A percentile compares a stretch with the other conserved stretches of the same genome.
Evolutionary conservation across 53 echinoderm and acorn worm species (phyloP).

Genomic region (Echinometra lucunter): DNA sequence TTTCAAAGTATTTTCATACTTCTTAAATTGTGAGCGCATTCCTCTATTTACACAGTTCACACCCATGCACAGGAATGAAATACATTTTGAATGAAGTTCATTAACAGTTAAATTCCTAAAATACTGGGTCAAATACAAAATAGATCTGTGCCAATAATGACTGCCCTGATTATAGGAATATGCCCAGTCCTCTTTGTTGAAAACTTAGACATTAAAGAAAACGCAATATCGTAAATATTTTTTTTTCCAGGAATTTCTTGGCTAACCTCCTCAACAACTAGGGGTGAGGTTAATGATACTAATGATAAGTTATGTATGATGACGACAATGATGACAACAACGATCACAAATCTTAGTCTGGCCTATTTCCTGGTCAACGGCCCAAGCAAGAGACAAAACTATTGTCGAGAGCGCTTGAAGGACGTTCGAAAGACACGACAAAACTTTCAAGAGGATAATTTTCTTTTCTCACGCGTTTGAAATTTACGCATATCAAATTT

Average conservation of each 20-base stretch:
- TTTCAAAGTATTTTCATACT: too few species aligned
- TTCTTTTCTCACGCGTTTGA: neutral
- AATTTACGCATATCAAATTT: neutral
- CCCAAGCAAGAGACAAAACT: neutral
- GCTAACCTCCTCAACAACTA: neutral
- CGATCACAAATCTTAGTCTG: neutral
- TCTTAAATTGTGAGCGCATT: neutral
- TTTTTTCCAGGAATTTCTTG: too few species aligned
- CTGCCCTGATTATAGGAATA: too few species aligned
- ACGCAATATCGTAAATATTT: too few species aligned
- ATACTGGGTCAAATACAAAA: too few species aligned
- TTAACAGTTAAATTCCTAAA: neutral
- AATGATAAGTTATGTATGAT: neutral
- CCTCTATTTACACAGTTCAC: neutral
- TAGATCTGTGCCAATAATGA: too few species aligned
- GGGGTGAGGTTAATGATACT: neutral
- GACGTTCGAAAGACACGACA: neutral
- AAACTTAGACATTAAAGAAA: too few species aligned
- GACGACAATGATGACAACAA: neutral
- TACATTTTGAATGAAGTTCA: neutral
- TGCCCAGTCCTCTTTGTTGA: too few species aligned
- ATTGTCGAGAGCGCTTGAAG: neutral
- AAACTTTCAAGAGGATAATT: neutral
- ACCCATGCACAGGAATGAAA: too few species aligned
- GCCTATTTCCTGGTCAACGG: neutral